phyloP scores from a whole-genome alignment of 1,140 invertebrate genomes.

The Drosophila aff. region DNA sequence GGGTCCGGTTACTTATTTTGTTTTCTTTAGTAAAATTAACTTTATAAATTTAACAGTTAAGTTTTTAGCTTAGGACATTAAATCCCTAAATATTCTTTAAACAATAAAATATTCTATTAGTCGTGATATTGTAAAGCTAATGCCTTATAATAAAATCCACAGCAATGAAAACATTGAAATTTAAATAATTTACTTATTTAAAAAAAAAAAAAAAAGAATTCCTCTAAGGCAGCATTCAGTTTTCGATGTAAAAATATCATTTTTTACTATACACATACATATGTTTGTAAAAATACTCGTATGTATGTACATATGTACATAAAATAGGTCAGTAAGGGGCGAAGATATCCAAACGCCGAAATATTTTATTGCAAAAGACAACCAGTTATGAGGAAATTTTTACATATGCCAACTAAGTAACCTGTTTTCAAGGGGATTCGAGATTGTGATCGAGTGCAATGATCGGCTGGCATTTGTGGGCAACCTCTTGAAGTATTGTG shows the following conservation, averaged over 20 bases:
- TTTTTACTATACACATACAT: not conserved
- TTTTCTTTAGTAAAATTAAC: not conserved
- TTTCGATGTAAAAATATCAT: not conserved
- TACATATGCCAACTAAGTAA: conserved; percentile 45
- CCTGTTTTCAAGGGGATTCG: conserved; percentile 54
- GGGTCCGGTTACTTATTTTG: not conserved
- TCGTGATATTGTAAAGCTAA: not conserved
- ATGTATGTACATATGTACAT: not conserved
- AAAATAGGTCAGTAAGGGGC: not conserved
- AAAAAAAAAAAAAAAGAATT: not conserved
- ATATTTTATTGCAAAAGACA: conserved; percentile 24
- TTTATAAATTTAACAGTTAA: not conserved
- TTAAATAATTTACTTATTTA: not conserved
- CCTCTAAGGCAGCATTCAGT: too few relatives aligned
- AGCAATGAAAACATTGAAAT: not conserved
- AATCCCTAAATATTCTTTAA: not conserved
- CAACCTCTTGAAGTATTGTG: conserved; percentile 50
- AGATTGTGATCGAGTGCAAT: conserved; percentile 22
- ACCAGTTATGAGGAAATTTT: conserved; percentile 66
- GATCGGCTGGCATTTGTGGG: conserved; percentile 36
- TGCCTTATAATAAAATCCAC: not conserved
- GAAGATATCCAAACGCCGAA: not conserved
- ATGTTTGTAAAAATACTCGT: not conserved
- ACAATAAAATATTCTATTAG: not conserved
- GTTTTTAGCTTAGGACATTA: not conserved